phyloP scores from a whole-genome alignment of 2,888 invertebrate species.

The Amphipyra berbera region DNA sequence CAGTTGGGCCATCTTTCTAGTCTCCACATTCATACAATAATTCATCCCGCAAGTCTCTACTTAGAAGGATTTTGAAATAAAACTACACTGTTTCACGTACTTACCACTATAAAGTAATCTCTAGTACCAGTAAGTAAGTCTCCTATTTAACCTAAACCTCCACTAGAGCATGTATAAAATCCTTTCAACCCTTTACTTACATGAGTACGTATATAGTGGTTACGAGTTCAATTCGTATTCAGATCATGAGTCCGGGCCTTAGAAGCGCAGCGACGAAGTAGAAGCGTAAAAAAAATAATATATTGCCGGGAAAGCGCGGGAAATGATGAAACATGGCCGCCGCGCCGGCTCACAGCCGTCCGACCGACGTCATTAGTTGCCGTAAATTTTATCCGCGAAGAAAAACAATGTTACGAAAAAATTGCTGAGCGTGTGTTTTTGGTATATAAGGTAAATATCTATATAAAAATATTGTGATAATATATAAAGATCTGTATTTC shows the following conservation, averaged over 20 bases:
- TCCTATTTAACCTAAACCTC: slow-evolving; percentile 39
- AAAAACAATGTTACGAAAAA: slow-evolving; percentile 50
- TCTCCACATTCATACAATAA: too few species aligned
- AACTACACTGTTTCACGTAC: too few species aligned
- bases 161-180: slow-evolving; percentile 44
- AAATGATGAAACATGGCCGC: slow-evolving; percentile 83
- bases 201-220: slow-evolving; percentile 51
- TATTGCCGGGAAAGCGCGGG: slow-evolving; percentile 78
- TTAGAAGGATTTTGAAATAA: too few species aligned
- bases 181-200: slow-evolving; percentile 49
- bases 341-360: slow-evolving; percentile 68
- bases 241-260: slow-evolving; percentile 61
- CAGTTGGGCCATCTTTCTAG: too few species aligned
- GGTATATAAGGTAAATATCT: too few species aligned
- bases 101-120: too few species aligned
- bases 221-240: slow-evolving; percentile 65
- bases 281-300: slow-evolving; percentile 74
- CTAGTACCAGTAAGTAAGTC: slow-evolving; percentile 47
- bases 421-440: neutral
- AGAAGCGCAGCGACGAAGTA: slow-evolving; percentile 57
- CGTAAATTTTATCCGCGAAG: slow-evolving; percentile 74
- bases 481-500: too few species aligned
- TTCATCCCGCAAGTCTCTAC: too few species aligned
- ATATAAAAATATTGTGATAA: too few species aligned
- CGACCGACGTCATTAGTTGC: slow-evolving; percentile 78